Base-by-base conservation (phyloP, 1,140 invertebrate genomes). In the Bombus vancouverensis region DNA sequence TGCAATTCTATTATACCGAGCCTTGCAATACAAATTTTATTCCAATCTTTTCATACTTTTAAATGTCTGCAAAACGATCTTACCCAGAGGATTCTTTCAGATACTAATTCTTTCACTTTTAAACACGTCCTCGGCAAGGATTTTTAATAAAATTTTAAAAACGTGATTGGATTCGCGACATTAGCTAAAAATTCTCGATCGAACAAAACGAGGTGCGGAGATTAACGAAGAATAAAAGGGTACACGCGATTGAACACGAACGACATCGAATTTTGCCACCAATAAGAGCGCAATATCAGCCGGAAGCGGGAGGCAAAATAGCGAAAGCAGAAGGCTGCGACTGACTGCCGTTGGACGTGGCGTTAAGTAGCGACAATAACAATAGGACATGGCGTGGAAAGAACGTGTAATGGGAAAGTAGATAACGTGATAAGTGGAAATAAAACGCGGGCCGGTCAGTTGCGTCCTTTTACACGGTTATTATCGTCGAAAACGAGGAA, bases 371-470 rank as follows among this genome's bases (percentile, higher is more conserved):
- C 83, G 77, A 85, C 83, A 80, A 85, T 85, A 85, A 85, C 83
- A 85, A 85, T 85, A 80, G 83, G 42, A 85, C 68, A 68, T 59
- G 75, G 66, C 76, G 53, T 34, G 68, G 83, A 65, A 85, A 80
- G 83, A 80, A 80, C 83, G 83, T 85, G 68, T 85, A 85, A 85
- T 85, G 83, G 83, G 77, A 80, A 80, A 85, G 83, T 18, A 80
- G 77, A 85, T 85, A 85, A 85, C 83, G 83, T 65, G 83, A 85
- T 85, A 85, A 85, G 83, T 83, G 82, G 82, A 78, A 83, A 83
- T 83, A 80, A 80, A 71, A 85, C 42, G 77, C 15, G 53, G 66
- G 42, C 53, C 42, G 77, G 83, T 85, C 83, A 85, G 83, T 62
- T 25, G 53, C 66, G 66, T 84, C 76, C 32, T 39, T 57, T 79